Evolutionary conservation across 2,888 invertebrate genomes (phyloP), one percentile per base, ranked within the genome.

Genomic region (Cotesia congregata): DNA sequence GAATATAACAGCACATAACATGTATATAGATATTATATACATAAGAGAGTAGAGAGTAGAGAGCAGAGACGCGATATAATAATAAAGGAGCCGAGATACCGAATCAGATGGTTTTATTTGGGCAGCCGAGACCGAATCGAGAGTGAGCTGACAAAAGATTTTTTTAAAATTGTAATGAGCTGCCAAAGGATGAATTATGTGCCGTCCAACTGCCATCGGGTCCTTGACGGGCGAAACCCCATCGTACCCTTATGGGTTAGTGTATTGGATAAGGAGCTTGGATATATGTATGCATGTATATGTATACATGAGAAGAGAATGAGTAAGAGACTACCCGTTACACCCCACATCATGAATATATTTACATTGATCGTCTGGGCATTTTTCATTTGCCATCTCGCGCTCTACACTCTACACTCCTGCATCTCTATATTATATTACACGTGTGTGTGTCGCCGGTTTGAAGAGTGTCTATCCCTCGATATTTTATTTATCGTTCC

Each of bases 101-200:
- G 20, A 17, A 62, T 62, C 20, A 62, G 62, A 62, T 6, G 5
- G 12, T 30, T 12, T 30, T 30, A 30, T 65, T 20, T n/a, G 41
- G 72, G 39, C 60, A 74, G 3, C 30, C 30, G 74, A 75, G 41
- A 59, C 39, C 41, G 72, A 77, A 75, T 77, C 67, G 72, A 75
- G 72, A 74, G 61, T 67, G 77, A 72, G 67, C 74, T 75, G 77
- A 75, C 77, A 72, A 72, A 72, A 85, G 84, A 84, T 87, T 89
- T 88, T 87, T 89, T 89, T 89, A 87, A 88, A 89, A 89, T 89
- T 89, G 88, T 89, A 89, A 89, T 88, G 89, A 88, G 87, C 88
- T 89, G 89, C 87, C 89, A 89, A 89, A 89, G 86, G 86, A 87
- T 89, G 88, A 89, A 87, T 89, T 88, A 89, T 89, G 88, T 85